A percentile compares a stretch with the other conserved stretches of the same genome.
Evolutionary conservation across 2,888 invertebrate species (phyloP).

Genomic region (Hermaeophaga mercurialis): DNA sequence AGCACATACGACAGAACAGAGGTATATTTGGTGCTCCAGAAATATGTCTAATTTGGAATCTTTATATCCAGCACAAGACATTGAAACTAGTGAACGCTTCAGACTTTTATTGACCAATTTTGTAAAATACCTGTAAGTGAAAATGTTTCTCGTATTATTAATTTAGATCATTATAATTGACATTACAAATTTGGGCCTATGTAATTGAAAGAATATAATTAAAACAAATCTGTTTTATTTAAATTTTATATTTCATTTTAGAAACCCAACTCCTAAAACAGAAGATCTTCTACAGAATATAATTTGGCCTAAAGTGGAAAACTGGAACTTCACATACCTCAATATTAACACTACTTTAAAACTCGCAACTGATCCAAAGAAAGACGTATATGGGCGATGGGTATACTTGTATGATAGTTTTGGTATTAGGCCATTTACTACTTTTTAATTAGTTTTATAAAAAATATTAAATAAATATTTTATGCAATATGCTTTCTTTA

Average conservation of each 20-base stretch:
- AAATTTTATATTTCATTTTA: conserved; percentile 14
- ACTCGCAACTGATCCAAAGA: conserved; percentile 23
- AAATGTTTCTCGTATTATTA: too few species aligned
- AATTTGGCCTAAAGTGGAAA: conserved; percentile 38
- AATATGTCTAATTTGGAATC: conserved; percentile 32
- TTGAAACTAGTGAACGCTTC: conserved; percentile 26
- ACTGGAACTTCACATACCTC: conserved; percentile 30
- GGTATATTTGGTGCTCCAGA: conserved; percentile 34
- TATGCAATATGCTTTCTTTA: too few species aligned
- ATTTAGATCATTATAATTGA: too few species aligned
- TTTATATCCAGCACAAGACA: conserved; percentile 25
- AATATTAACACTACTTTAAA: conserved; percentile 37
- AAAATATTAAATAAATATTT: too few species aligned
- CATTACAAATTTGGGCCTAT: too few species aligned
- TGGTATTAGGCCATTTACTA: not conserved
- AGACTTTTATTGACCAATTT: conserved; percentile 62
- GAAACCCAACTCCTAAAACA: conserved; percentile 51
- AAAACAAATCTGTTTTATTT: too few species aligned
- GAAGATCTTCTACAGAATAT: conserved; percentile 37
- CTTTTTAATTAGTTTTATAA: not conserved
- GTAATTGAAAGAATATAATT: too few species aligned
- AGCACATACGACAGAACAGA: conserved; percentile 36
- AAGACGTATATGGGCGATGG: not conserved
- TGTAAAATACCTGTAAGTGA: conserved; percentile 61
- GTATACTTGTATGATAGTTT: not conserved